Evolutionary conservation across 2,888 invertebrate genomes (phyloP).

Genomic region (Spisula subtruncata): DNA sequence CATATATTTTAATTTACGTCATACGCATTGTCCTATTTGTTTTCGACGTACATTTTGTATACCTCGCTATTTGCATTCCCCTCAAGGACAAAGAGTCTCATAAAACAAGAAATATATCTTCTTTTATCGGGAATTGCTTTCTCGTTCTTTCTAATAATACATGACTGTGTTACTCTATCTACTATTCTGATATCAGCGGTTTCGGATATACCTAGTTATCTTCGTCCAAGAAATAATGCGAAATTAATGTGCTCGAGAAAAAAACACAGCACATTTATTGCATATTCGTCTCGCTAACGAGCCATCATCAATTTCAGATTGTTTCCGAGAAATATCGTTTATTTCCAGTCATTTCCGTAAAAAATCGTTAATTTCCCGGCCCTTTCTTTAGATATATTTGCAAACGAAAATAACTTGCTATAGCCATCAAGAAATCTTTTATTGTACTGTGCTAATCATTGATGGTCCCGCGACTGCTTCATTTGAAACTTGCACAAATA

Average conservation of each 20-base stretch:
- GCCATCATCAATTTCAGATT: background rate
- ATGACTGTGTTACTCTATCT: background rate
- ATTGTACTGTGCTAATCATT: no score
- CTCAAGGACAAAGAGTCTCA: background rate
- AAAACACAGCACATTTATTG: background rate
- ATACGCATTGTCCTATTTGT: no score
- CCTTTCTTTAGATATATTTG: no score
- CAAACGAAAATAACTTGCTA: no score
- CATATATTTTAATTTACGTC: no score
- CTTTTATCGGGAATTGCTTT: background rate
- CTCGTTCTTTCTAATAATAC: background rate
- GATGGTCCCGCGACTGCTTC: no score
- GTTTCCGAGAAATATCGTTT: background rate
- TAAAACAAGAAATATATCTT: background rate
- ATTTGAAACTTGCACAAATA: no score
- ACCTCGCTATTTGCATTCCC: background rate
- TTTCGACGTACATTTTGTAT: no score
- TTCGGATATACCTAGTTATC: conserved; percentile 5
- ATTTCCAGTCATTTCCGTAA: background rate
- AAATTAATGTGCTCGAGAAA: background rate
- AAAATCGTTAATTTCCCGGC: no score
- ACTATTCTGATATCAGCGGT: background rate
- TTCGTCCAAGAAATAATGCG: background rate
- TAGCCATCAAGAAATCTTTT: no score
- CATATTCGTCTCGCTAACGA: background rate